Conservation (phyloP, 1,140 invertebrate genomes). For the Cylas formicarius region DNA sequence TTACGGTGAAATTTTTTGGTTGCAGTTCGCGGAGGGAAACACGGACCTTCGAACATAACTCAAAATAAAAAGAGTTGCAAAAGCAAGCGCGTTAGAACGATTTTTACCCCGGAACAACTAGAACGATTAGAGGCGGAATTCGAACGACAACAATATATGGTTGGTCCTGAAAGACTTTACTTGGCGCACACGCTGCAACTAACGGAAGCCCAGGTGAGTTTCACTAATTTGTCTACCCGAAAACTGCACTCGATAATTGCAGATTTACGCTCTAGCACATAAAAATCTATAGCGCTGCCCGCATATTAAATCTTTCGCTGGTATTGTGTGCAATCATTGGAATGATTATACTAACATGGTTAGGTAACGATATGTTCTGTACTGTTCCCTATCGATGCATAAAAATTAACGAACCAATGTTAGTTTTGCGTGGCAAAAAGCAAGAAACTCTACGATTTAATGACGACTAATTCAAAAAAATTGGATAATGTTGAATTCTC, state of each 20-base stretch:
- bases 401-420: no score
- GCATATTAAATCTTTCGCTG: background rate
- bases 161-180: conserved; percentile 84
- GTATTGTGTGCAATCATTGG: no score
- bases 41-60: conserved; percentile 27
- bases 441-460: no score
- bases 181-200: conserved; percentile 80
- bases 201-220: conserved; percentile 78
- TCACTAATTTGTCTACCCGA: background rate
- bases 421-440: no score
- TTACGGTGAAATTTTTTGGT: no score
- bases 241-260: conserved; percentile 9
- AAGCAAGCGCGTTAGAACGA: conserved; percentile 80
- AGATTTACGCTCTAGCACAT: background rate
- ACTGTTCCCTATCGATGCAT: no score
- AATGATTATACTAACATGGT: no score
- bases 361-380: no score
- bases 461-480: no score
- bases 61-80: conserved; percentile 37
- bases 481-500: no score
- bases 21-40: conserved; percentile 35
- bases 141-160: conserved; percentile 91
- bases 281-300: no score
- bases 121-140: conserved; percentile 88
- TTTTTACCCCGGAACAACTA: conserved; percentile 90